Conservation (phyloP, 1,140 invertebrate genomes). For the Danaus melanippus region DNA sequence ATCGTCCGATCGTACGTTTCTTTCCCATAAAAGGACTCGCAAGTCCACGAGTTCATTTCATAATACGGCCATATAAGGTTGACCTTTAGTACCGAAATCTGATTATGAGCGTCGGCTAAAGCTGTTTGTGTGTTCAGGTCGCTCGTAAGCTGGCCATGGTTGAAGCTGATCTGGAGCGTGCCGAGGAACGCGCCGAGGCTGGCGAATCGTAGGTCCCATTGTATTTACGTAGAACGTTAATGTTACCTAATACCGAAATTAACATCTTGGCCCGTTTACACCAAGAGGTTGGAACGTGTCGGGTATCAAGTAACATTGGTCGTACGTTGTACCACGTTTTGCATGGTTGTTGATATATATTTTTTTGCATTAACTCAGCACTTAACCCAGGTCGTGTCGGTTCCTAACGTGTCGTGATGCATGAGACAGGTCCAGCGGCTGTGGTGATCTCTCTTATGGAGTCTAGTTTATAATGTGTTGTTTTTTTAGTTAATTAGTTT, state of each 20-base stretch:
- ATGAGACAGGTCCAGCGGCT: conserved; percentile 18
- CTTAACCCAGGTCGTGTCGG: no score
- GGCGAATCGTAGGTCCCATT: conserved; percentile 96
- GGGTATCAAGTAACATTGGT: conserved; percentile 35
- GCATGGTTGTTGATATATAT: conserved; percentile 69
- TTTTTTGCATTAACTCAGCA: conserved; percentile 49
- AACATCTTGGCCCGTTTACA: no score
- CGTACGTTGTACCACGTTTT: conserved; percentile 58
- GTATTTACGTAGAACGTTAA: conserved; percentile 13
- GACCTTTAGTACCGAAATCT: background rate
- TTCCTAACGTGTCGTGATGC: conserved; percentile 49
- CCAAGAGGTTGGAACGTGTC: background rate
- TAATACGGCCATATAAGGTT: conserved; percentile 58
- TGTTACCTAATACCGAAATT: no score
- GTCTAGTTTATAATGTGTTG: conserved; percentile 34
- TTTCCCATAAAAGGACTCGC: conserved; percentile 53
- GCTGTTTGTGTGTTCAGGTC: conserved; percentile 80
- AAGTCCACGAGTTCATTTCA: conserved; percentile 57
- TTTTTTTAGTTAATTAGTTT: conserved; percentile 19
- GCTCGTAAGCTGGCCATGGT: conserved; percentile 99
- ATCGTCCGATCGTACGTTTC: conserved; percentile 52
- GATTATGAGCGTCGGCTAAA: no score
- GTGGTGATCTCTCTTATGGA: conserved; percentile 26
- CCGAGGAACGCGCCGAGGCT: conserved; percentile 99
- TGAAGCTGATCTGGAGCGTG: conserved; percentile 99